These are phyloP conservation scores for Dolichomitus sp. DNA, from an alignment of 2,888 invertebrate species.

Conservation along the genomic window DNA sequence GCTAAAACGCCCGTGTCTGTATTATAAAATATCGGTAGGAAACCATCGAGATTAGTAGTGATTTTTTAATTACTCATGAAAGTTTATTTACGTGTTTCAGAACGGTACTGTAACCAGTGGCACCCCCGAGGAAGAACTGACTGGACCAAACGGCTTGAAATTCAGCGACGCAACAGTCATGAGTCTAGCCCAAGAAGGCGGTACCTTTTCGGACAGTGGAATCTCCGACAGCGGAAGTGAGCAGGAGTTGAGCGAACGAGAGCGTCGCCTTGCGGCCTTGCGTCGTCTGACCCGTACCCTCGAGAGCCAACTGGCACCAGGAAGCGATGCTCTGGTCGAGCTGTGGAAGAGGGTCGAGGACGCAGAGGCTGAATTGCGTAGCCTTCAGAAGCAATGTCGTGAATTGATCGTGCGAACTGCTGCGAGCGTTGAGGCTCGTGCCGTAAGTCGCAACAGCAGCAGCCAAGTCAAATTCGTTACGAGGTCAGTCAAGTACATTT, in stretches of 20 bases:
- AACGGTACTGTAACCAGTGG: conserved; percentile 66
- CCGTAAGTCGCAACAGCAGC: conserved; percentile 66
- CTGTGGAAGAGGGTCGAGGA: conserved; percentile 91
- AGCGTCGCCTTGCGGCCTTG: conserved; percentile 90
- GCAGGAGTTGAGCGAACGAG: conserved; percentile 90
- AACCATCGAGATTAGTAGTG: neutral
- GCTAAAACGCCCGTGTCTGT: too few relatives aligned
- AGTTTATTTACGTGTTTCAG: conserved; percentile 68
- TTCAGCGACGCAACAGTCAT: conserved; percentile 77
- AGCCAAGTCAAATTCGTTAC: conserved; percentile 64
- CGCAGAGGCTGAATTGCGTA: conserved; percentile 91
- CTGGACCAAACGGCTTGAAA: conserved; percentile 71
- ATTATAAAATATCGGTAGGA: neutral
- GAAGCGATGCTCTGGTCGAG: conserved; percentile 89
- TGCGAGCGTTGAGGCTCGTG: conserved; percentile 85
- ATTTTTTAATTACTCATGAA: neutral
- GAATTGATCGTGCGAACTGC: conserved; percentile 89
- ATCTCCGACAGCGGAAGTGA: conserved; percentile 92
- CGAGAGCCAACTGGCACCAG: conserved; percentile 90
- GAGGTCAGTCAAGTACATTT: conserved; percentile 57
- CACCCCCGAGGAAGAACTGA: conserved; percentile 70
- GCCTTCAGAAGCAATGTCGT: conserved; percentile 91
- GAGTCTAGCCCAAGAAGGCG: conserved; percentile 86
- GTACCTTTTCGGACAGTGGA: conserved; percentile 93
- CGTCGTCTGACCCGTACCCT: conserved; percentile 90